Evolutionary conservation across 2,113 vertebrate species (phyloP).

Genomic region (Gallinago jamesoni): DNA sequence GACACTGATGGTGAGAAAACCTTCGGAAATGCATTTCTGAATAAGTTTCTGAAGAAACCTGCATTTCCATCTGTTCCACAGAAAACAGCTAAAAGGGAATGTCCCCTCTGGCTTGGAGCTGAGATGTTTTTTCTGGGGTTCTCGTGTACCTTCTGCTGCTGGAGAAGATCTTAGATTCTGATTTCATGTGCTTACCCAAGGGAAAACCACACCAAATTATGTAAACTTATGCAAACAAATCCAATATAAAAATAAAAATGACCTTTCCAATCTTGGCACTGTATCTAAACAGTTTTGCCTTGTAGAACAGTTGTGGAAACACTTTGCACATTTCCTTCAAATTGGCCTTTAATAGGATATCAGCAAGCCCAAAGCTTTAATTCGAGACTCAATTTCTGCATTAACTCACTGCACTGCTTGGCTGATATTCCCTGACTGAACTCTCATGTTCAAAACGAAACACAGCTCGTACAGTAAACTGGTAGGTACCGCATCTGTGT

Average conservation of each 20-base stretch:
- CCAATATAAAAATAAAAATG: not conserved
- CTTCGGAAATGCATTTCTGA: not conserved
- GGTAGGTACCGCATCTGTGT: not conserved
- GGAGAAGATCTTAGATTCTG: not conserved
- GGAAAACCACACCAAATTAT: not conserved
- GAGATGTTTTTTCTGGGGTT: not conserved
- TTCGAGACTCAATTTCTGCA: not conserved
- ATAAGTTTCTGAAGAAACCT: not conserved
- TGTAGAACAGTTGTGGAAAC: not conserved
- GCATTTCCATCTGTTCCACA: not conserved
- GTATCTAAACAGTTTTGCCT: not conserved
- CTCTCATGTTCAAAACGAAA: not conserved
- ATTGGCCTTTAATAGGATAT: accelerated
- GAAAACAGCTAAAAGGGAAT: not conserved
- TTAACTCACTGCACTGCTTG: not conserved
- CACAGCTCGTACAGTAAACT: not conserved
- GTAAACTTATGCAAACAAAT: not conserved
- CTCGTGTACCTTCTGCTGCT: not conserved
- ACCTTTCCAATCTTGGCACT: not conserved
- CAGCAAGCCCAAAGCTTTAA: not conserved
- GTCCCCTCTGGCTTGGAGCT: not conserved
- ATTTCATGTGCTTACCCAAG: not conserved
- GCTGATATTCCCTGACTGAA: not conserved
- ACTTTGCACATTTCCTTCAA: not conserved
- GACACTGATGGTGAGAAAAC: not conserved